These are phyloP conservation scores for Lymantria dispar DNA, from an alignment of 2,888 invertebrate genomes.

Conservation along the genomic window DNA sequence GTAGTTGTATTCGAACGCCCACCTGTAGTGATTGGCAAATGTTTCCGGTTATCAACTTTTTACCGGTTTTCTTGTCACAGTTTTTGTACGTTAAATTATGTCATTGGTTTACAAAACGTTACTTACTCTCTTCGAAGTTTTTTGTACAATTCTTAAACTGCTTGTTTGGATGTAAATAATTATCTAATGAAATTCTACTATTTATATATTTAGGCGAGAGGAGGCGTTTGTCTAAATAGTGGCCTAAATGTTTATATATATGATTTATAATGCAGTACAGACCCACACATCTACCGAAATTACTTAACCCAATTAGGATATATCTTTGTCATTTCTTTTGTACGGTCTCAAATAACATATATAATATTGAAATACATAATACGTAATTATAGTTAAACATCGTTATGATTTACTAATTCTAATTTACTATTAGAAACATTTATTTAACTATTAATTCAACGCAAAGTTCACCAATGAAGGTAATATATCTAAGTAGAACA, in stretches of 20 bases:
- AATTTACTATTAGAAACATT: not conserved
- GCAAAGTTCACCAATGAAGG: constrained; percentile 41
- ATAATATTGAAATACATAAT: too few relatives aligned
- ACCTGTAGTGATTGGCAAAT: constrained; percentile 59
- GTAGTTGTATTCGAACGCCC: constrained; percentile 42
- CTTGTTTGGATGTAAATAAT: not conserved
- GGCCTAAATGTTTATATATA: too few relatives aligned
- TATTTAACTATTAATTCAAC: constrained; percentile 34
- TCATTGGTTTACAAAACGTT: constrained; percentile 37
- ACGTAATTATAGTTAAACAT: too few relatives aligned
- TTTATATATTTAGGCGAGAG: too few relatives aligned
- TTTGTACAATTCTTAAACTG: not conserved
- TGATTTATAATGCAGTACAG: too few relatives aligned
- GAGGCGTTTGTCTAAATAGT: too few relatives aligned
- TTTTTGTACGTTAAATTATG: constrained; percentile 50
- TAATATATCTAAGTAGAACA: constrained; percentile 3
- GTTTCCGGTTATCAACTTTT: constrained; percentile 60
- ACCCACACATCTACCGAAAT: too few relatives aligned
- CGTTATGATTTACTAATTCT: too few relatives aligned
- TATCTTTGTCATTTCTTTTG: too few relatives aligned
- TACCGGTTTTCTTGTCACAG: constrained; percentile 53
- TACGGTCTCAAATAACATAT: too few relatives aligned
- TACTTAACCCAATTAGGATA: too few relatives aligned
- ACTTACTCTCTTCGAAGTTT: constrained; percentile 1
- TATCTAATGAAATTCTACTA: too few relatives aligned